A percentile compares a stretch with the other conserved stretches of the same genome.
These are phyloP conservation scores for Tokudaia tokunoshimensis DNA, from an alignment of 2,797 vertebrate genomes.

Conservation along the genomic window DNA sequence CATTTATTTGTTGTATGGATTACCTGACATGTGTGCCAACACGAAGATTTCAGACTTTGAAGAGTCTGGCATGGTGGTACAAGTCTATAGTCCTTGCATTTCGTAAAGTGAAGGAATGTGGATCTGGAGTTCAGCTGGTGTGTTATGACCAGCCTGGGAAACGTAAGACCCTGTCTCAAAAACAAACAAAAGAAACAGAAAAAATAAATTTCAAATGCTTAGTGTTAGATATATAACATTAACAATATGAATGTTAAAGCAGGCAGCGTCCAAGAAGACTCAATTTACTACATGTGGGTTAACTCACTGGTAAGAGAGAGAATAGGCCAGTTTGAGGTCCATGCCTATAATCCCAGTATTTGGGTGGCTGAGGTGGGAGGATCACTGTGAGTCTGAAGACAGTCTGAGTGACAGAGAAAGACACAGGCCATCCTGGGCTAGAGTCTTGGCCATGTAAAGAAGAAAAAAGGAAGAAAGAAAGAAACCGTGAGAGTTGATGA, in stretches of 20 bases:
- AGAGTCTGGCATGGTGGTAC: background rate
- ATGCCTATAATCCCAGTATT: background rate
- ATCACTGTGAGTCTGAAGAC: background rate
- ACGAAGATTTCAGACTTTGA: constrained; percentile 6
- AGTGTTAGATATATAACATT: constrained; percentile 22
- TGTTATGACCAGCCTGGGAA: background rate
- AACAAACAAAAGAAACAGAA: background rate
- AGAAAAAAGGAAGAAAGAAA: background rate
- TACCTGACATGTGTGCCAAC: background rate
- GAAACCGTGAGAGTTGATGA: background rate
- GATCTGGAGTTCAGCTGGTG: background rate
- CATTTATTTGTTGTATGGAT: background rate
- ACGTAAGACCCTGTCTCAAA: background rate
- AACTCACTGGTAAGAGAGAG: background rate
- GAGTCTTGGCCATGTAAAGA: background rate
- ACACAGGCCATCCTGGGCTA: background rate
- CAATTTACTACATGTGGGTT: background rate
- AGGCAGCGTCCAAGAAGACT: background rate
- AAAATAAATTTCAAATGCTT: no score
- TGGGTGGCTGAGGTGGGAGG: background rate
- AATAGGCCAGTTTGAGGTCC: background rate
- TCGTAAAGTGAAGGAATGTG: background rate
- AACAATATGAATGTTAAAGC: constrained; percentile 42
- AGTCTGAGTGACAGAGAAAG: background rate
- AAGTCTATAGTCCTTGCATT: background rate